A percentile compares a stretch with the other conserved stretches of the same genome.
These are phyloP conservation scores for Caenorhabditis japonica DNA, from an alignment of 2,888 invertebrate species.

Conservation along the genomic window DNA sequence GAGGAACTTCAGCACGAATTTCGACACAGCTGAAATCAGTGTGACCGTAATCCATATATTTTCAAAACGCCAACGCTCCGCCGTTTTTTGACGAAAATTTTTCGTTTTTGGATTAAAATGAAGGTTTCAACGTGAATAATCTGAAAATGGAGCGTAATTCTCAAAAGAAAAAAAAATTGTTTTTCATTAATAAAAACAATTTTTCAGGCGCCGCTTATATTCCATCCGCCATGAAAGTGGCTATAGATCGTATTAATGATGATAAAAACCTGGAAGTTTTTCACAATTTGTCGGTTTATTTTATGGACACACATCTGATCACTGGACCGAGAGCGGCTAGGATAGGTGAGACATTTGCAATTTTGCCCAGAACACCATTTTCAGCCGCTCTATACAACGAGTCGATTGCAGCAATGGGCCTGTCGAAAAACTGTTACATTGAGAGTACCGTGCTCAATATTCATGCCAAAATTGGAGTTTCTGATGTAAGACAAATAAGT, in stretches of 20 bases:
- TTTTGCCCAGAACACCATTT: background rate
- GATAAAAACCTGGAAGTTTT: constrained; percentile 33
- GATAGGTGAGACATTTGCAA: constrained; percentile 20
- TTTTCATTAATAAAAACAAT: background rate
- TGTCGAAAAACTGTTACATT: constrained; percentile 41
- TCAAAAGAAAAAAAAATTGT: constrained; percentile 1
- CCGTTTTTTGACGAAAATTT: too few species aligned
- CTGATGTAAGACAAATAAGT: constrained; percentile 33
- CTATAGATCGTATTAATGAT: constrained; percentile 25
- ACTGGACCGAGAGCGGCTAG: constrained; percentile 31
- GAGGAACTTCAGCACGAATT: too few species aligned
- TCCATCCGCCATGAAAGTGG: constrained; percentile 39
- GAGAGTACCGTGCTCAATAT: constrained; percentile 50
- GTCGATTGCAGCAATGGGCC: constrained; percentile 39
- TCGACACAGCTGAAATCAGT: too few species aligned
- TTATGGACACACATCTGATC: constrained; percentile 28
- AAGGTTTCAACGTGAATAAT: too few species aligned
- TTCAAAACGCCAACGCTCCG: too few species aligned
- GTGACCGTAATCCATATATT: too few species aligned
- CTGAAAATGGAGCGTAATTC: too few species aligned
- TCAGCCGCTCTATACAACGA: constrained; percentile 18
- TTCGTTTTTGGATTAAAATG: too few species aligned
- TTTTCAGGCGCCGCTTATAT: constrained; percentile 41
- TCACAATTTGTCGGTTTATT: constrained; percentile 44
- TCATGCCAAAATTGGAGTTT: constrained; percentile 48